Percentiles rank a stretch among this genome's conserved stretches.
Conservation (phyloP, 2,113 vertebrate species). For the Lophius piscatorius region DNA sequence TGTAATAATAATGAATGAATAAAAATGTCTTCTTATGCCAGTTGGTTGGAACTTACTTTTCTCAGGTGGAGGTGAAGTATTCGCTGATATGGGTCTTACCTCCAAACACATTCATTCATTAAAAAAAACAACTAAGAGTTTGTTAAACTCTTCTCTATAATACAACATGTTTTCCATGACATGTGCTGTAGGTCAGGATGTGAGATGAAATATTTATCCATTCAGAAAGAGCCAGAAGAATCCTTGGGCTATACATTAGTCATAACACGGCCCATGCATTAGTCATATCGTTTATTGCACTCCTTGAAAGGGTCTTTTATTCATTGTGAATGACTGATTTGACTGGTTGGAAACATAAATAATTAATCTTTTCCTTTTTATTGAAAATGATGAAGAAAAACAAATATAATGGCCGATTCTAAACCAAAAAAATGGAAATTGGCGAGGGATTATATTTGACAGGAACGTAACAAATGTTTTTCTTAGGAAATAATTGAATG, state of each 20-base stretch:
- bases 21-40: not conserved
- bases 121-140: constrained; percentile 64
- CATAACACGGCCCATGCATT: constrained; percentile 62
- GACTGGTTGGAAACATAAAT: constrained; percentile 55
- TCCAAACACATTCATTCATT: constrained; percentile 60
- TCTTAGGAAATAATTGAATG: no score
- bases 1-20: not conserved
- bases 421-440: no score
- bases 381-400: constrained; percentile 32
- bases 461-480: no score
- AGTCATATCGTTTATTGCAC: constrained; percentile 68
- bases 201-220: constrained; percentile 77
- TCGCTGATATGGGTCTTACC: not conserved
- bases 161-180: constrained; percentile 58
- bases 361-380: constrained; percentile 39
- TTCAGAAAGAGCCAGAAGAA: constrained; percentile 66
- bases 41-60: not conserved
- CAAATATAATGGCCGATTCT: not conserved
- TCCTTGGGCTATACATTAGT: constrained; percentile 76
- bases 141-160: constrained; percentile 46
- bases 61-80: no score
- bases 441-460: no score
- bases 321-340: constrained; percentile 64
- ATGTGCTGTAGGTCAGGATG: constrained; percentile 58
- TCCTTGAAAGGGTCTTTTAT: constrained; percentile 65